Base-by-base conservation (phyloP, 1,140 invertebrate species). In the Ruditapes philippinarum region DNA sequence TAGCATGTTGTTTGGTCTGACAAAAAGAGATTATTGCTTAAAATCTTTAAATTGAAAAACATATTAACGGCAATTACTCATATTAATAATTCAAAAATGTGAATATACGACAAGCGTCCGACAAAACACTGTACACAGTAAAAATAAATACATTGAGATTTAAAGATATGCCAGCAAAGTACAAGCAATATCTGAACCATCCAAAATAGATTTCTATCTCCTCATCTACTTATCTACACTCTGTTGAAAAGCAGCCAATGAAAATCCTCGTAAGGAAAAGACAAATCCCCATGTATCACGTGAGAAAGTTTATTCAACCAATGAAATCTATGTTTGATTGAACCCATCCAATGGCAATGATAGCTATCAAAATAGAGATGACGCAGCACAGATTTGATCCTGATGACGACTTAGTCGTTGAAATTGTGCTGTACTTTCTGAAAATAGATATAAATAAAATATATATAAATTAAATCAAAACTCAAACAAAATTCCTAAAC, bases 381-480 rank as follows among this genome's bases (percentile, higher is more conserved):
- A 81, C 79, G 54, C 79, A 81, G 33, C 79, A 81, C 2, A 60
- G 40, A 57, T 60, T 62, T 17, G 79, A 36, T 42, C 79, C 54
- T 42, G 79, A 78, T 31, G 70, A 79, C 5, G 79, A 45, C 42
- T 81, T 81, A 36, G 38, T 22, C 9, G 54, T 65, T 40, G 79
- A 65, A 45, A 65, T 65, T 22, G 54, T 81, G n/a, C 79, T 81
- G 79, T 81, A 81, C n/a, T 81, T 81, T 22, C 79, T 81, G 79
- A 65, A 81, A 65, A n/a, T 1, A 57, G 25, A n/a, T 11, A 25
- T 7, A 62, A 62, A n/a, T n/a, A n/a, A 11, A n/a, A 57, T 22
- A 22, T 57, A 57, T 57, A 11, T 11, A 7, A 57, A 57, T 57
- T 19, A 7, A 57, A 57, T 7, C 4, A 11, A 11, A 22, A 57